Evolutionary conservation across 2,888 invertebrate genomes (phyloP).

Genomic region (Thera britannica): DNA sequence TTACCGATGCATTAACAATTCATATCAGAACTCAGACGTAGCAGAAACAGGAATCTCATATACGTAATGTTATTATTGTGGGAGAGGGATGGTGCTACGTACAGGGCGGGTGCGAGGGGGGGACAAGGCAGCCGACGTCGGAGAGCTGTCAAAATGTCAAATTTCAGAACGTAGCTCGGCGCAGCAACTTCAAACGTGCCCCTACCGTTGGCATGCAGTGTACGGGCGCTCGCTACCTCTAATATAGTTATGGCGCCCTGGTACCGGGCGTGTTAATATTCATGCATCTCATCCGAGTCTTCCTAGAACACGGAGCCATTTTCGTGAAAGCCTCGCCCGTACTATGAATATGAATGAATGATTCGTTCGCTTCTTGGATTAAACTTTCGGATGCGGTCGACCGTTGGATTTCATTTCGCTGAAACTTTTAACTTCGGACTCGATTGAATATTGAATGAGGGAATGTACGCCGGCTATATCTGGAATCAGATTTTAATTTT

Average conservation of each 20-base stretch:
- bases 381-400: constrained; percentile 66
- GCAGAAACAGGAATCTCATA: constrained; percentile 80
- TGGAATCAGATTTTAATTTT: constrained; percentile 34
- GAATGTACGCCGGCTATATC: constrained; percentile 30
- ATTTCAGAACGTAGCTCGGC: constrained; percentile 83
- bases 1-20: constrained; percentile 84
- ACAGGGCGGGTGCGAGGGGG: constrained; percentile 55
- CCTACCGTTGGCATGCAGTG: constrained; percentile 77
- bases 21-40: constrained; percentile 82
- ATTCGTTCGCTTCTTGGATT: constrained; percentile 77
- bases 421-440: constrained; percentile 37
- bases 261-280: constrained; percentile 80
- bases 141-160: constrained; percentile 86
- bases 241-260: constrained; percentile 80
- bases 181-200: constrained; percentile 83
- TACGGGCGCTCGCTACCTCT: constrained; percentile 65
- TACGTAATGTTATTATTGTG: constrained; percentile 77
- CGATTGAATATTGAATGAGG: constrained; percentile 36
- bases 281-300: constrained; percentile 80
- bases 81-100: constrained; percentile 58
- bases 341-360: constrained; percentile 83
- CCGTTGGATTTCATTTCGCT: constrained; percentile 41
- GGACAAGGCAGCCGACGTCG: constrained; percentile 77
- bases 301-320: constrained; percentile 77
- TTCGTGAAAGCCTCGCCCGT: constrained; percentile 79